Percentiles rank a stretch among this genome's conserved stretches.
Evolutionary conservation across 2,113 vertebrate species (phyloP).

Genomic region (Proteles cristata): DNA sequence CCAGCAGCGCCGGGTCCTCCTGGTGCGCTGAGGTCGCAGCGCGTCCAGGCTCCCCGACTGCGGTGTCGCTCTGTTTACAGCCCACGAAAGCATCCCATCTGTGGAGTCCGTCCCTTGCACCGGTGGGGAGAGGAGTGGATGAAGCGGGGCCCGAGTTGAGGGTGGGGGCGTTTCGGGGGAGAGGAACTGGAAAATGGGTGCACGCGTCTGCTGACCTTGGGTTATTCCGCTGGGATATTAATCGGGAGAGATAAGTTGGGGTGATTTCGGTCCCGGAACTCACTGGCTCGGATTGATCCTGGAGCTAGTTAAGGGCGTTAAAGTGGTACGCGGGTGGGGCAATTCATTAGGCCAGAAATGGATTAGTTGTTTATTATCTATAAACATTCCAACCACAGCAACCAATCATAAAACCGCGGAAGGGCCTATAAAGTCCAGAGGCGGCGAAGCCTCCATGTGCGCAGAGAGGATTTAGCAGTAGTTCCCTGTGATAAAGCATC

Average conservation of each 20-base stretch:
- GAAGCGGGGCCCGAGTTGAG: neutral
- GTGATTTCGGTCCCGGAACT: neutral
- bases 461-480: fast-evolving
- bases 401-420: constrained; percentile 75
- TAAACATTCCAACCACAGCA: constrained; percentile 71
- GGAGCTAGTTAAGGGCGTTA: constrained; percentile 58
- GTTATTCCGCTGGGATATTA: neutral
- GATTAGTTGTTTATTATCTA: constrained; percentile 81
- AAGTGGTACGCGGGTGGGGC: constrained; percentile 41
- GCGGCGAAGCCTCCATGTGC: neutral
- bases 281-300: neutral
- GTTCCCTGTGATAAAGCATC: neutral
- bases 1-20: neutral
- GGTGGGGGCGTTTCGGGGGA: fast-evolving
- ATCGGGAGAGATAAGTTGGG: neutral
- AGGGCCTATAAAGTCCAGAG: constrained; percentile 54
- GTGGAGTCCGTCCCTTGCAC: neutral
- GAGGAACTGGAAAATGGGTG: neutral
- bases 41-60: neutral
- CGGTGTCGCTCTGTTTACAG: neutral
- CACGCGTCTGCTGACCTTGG: neutral
- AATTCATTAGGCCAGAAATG: constrained; percentile 79
- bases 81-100: neutral
- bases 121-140: fast-evolving
- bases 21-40: too few relatives aligned